Evolutionary conservation across 2,888 invertebrate species (phyloP).

Genomic region (Malacosoma neustria): DNA sequence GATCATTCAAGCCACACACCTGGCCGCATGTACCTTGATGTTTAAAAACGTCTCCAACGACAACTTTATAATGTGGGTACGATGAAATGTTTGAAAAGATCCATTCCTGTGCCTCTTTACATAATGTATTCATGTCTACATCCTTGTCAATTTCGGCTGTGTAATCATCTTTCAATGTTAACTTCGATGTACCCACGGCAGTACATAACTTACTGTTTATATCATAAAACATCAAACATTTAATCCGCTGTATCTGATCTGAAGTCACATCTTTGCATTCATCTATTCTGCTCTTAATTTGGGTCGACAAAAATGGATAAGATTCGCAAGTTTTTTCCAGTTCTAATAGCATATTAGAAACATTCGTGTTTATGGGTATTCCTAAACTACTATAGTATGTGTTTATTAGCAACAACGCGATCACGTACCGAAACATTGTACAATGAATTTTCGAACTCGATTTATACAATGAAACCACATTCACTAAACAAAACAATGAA

Average conservation of each 20-base stretch:
- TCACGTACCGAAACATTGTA: conserved; percentile 38
- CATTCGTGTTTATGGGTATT: conserved; percentile 15
- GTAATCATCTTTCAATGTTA: conserved; percentile 27
- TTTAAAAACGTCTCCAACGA: conserved; percentile 28
- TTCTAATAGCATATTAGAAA: conserved; percentile 17
- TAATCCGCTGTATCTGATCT: conserved; percentile 29
- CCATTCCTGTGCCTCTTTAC: conserved; percentile 36
- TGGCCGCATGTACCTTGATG: conserved; percentile 30
- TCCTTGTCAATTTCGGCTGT: conserved; percentile 24
- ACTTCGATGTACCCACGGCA: conserved; percentile 22
- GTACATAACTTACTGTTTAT: conserved; percentile 49
- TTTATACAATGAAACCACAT: too few species aligned
- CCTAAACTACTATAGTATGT: conserved; percentile 41
- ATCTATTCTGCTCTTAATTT: conserved; percentile 29
- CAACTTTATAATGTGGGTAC: conserved; percentile 24
- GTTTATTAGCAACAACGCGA: conserved; percentile 40
- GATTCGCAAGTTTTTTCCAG: conserved; percentile 40
- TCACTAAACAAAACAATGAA: too few species aligned
- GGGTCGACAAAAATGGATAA: conserved; percentile 28
- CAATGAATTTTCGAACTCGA: too few species aligned
- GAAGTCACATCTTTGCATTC: conserved; percentile 33
- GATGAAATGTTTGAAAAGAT: conserved; percentile 28
- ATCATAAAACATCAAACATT: conserved; percentile 56
- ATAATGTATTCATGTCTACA: conserved; percentile 33
- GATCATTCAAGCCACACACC: conserved; percentile 36